Conservation (phyloP, 1,140 invertebrate species). For the Meloidogyne chitwoodi region DNA sequence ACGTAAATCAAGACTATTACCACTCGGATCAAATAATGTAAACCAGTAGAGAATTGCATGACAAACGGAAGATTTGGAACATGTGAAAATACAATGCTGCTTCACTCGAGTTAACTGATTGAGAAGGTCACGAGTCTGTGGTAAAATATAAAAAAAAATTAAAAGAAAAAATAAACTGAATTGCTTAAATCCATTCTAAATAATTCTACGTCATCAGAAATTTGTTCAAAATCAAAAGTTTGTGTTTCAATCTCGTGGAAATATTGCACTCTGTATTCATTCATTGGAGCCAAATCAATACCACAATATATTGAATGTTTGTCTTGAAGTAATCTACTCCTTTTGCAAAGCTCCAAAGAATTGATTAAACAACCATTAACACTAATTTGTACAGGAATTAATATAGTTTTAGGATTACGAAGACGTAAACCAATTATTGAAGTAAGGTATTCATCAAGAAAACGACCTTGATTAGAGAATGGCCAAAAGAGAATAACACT, state of each 20-base stretch:
- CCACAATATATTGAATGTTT: constrained; percentile 18
- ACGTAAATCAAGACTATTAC: constrained; percentile 1
- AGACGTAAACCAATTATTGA: constrained; percentile 26
- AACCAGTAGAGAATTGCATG: constrained; percentile 25
- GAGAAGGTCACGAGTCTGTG: constrained; percentile 7
- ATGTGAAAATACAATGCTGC: not conserved
- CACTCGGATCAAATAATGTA: not conserved
- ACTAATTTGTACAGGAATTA: constrained; percentile 15
- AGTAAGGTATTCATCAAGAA: constrained; percentile 27
- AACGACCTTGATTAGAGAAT: constrained; percentile 11
- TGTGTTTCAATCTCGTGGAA: constrained; percentile 30
- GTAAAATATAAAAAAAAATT: not conserved
- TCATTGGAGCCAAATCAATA: constrained; percentile 22
- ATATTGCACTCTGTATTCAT: constrained; percentile 19
- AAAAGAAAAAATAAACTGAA: not conserved
- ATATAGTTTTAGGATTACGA: constrained; percentile 5
- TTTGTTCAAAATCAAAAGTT: constrained; percentile 12
- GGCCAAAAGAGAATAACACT: constrained; percentile 27
- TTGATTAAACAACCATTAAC: constrained; percentile 18
- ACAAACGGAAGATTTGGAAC: not conserved
- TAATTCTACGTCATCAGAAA: constrained; percentile 24
- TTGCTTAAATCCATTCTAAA: constrained; percentile 19
- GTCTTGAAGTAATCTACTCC: constrained; percentile 19
- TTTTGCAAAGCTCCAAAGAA: constrained; percentile 10
- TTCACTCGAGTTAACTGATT: constrained; percentile 16